Evolutionary conservation across 2,113 vertebrate species (phyloP), one percentile per base, ranked within the genome.

Genomic region (Hiodon alosoides): DNA sequence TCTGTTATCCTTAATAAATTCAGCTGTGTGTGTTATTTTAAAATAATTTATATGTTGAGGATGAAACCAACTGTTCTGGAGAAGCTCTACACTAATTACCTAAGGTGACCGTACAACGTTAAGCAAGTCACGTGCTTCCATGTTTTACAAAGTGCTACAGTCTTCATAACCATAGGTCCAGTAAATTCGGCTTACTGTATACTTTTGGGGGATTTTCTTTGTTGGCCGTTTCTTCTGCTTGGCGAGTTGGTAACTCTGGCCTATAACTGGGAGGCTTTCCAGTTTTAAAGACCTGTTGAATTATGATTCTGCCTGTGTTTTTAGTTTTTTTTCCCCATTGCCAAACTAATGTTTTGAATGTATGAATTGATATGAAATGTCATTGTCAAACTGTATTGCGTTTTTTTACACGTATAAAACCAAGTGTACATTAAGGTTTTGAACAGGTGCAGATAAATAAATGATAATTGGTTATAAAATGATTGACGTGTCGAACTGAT

Each of bases 321-420:
- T 61, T 31, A 66, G 76, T 7, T 54, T 60, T 59, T 17, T 70
- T 78, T 10, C 55, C 54, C 67, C 57, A 64, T 81, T 72, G 71
- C 74, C 72, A 17, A 76, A 73, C 46, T 79, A 54, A 69, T 10
- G 31, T 67, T 77, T 59, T 71, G 17, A 79, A 71, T 59, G 67
- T 31, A 61, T 78, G 71, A 70, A 72, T 77, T 73, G 60, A 60
- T 78, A 74, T 82, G 53, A 57, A 66, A 47, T 81, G n/a, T 74
- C 7, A 52, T 79, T 74, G 79, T 85, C 76, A 82, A 80, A 79
- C 80, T 87, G 84, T 72, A 55, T 9, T 67, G 76, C 87, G 86
- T 89, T 92, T 91, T 91, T 91, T 81, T 89, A 91, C 85, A 80
- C 76, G 79, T 84, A 80, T 81, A 79, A 77, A 69, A 73, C 78